phyloP scores from a whole-genome alignment of 2,888 invertebrate genomes.

The Nomada goodeniana region DNA sequence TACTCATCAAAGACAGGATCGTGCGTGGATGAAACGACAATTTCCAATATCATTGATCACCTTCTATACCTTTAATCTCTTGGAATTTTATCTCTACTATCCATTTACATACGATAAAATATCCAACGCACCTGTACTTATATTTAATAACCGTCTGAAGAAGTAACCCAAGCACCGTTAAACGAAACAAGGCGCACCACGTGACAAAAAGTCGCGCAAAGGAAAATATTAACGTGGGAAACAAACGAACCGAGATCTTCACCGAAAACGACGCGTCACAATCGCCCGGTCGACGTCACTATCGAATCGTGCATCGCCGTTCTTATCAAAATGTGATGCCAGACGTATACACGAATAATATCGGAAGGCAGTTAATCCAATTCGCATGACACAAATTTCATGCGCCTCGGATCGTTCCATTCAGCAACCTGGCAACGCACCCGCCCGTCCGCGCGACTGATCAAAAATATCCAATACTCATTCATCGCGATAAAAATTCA shows the following conservation, averaged over 20 bases:
- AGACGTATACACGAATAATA: not conserved
- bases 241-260: not conserved
- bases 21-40: not conserved
- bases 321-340: constrained; percentile 3
- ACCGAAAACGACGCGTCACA: not conserved
- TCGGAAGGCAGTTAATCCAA: not conserved
- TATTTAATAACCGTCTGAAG: too few relatives aligned
- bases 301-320: not conserved
- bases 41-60: not conserved
- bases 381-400: not conserved
- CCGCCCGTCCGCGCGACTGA: too few relatives aligned
- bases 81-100: not conserved
- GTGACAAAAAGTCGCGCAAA: not conserved
- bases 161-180: too few relatives aligned
- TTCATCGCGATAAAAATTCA: too few relatives aligned
- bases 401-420: not conserved
- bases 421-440: not conserved
- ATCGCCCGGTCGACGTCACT: not conserved
- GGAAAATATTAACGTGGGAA: not conserved
- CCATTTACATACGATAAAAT: not conserved
- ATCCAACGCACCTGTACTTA: not conserved
- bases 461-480: too few relatives aligned
- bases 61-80: too few relatives aligned
- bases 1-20: constrained; percentile 7
- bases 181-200: too few relatives aligned